Evolutionary conservation across 2,888 invertebrate genomes (phyloP), one percentile per base, ranked within the genome.

Genomic region (Spodoptera picta): DNA sequence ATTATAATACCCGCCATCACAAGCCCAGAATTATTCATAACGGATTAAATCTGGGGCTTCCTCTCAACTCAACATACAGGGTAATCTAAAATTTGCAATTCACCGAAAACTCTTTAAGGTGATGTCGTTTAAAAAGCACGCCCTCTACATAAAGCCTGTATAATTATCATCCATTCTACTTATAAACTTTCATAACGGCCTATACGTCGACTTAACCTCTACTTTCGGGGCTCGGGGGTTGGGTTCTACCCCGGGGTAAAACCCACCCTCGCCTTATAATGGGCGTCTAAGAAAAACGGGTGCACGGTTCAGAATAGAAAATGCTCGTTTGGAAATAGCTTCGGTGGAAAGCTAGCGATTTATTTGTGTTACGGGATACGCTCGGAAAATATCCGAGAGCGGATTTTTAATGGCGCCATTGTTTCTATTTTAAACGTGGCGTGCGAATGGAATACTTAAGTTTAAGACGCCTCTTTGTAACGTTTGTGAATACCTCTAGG

Each of bases 101-200:
- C 80, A 75, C 79, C 73, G 74, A 80, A 85, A 89, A 87, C 86
- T 87, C 87, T 87, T 87, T 84, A 82, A 90, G 88, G 89, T 89
- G 90, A 90, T 91, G 91, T 86, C 90, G 86, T 84, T 90, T 87
- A 90, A 90, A 90, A 90, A 90, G 89, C 93, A 92, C 92, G 90
- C 90, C 86, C 85, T 87, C 85, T 88, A 91, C 91, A 90, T 93
- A 91, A 90, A 92, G 80, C 90, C 85, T 87, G 87, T 90, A 92
- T 94, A 94, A 94, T 94, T 94, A 94, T 93, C 94, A 94, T 94
- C 93, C 91, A 90, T 94, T 93, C 90, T 92, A 93, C 94, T 94
- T 94, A 94, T 93, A 94, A 94, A 94, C 92, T 94, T 94, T 93
- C 91, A 92, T 92, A 94, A 94, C 90, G 93, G 92, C 92, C 93